Evolutionary conservation across 2,113 vertebrate species (phyloP), one percentile per base, ranked within the genome.

Genomic region (Oplegnathus fasciatus): DNA sequence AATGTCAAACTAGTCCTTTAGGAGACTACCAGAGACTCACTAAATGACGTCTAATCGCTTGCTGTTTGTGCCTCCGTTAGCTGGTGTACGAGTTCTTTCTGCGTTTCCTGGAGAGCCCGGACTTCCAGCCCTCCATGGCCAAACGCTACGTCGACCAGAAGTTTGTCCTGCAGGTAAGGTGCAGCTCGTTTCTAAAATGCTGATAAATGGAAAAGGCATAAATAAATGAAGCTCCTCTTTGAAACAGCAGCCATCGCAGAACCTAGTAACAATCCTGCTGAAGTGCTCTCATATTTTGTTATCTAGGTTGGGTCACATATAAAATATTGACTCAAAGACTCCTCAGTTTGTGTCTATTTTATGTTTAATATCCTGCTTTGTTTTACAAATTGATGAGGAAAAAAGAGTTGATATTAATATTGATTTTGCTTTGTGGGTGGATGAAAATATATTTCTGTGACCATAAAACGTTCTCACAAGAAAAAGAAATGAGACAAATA

Each of bases 101-200:
- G 84, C 96, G 97, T 80, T 98, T 98, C 93, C 94, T 98, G 91
- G 97, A 98, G 95, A 98, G 97, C 87, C 97, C 97, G 4, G 97
- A 98, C 91, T 98, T 98, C 94, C 97, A 98, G 90, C 97, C 97
- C 48, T 97, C 97, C 5, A 96, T 98, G 94, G 97, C 97, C 88
- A 98, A 98, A 92, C 96, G 97, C 92, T 98, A 98, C 14, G 97
- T 98, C 71, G 97, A 98, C 94, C 97, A 98, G 95, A 98, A 98
- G 91, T 98, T 98, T 92, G 97, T 98, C 70, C 86, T 98, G 86
- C 96, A 97, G 97, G 97, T 98, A 88, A 54, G 52, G 18, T 22
- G 22, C 40, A 28, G 14, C 52, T 74, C 52, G 62, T 67, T 42
- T 46, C 58, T 28, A 67, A 82, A 79, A 62, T 67, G 5, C 2